These are phyloP conservation scores for Doris montereyensis DNA, from an alignment of 2,888 invertebrate genomes.

Conservation along the genomic window DNA sequence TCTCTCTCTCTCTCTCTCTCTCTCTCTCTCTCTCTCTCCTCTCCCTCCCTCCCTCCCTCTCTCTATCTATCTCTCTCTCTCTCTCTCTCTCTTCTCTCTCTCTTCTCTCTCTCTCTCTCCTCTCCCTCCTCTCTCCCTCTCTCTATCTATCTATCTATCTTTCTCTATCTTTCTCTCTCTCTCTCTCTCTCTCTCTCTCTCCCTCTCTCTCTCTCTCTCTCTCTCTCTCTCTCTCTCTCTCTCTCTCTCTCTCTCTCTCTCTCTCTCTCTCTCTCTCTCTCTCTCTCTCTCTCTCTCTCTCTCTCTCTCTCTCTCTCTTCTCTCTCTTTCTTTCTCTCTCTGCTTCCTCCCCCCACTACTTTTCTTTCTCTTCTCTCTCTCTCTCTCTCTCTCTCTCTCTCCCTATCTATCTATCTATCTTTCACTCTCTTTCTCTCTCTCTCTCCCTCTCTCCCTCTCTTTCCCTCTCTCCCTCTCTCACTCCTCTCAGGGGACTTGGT, in stretches of 20 bases:
- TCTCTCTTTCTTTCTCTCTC: not conserved
- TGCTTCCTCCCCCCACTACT: not conserved
- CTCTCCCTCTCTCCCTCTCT: not conserved
- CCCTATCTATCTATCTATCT: not conserved
- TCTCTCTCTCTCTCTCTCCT: not conserved
- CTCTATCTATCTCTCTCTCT: not conserved
- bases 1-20: not conserved
- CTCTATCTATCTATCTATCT: not conserved
- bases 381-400: not conserved
- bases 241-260: not conserved
- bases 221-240: not conserved
- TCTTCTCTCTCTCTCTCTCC: too few relatives aligned
- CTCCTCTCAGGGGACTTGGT: too few relatives aligned
- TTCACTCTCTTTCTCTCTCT: not conserved
- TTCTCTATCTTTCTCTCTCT: not conserved
- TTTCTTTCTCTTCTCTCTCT: not conserved
- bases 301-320: not conserved
- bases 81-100: not conserved
- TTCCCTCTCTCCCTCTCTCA: not conserved
- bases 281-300: not conserved
- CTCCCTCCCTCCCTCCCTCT: not conserved
- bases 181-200: not conserved
- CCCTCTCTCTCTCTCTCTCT: not conserved
- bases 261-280: not conserved
- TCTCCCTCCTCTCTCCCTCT: not conserved